Percentiles rank a stretch among this genome's conserved stretches.
Evolutionary conservation across 2,888 invertebrate genomes (phyloP).

Genomic region (Colletes collaris): DNA sequence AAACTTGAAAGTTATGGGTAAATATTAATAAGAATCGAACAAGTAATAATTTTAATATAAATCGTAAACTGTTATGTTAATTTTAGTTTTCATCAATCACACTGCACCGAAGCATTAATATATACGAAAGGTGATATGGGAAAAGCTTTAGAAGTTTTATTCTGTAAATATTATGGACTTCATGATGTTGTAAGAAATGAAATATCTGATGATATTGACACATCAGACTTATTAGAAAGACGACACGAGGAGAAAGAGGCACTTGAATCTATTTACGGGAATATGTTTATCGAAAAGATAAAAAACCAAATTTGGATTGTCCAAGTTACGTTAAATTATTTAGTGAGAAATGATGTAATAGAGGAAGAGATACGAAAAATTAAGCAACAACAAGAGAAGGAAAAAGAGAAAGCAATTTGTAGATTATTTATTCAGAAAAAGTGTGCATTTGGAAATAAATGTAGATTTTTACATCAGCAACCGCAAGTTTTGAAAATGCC

Average conservation of each 20-base stretch:
- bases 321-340: conserved; percentile 87
- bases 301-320: conserved; percentile 89
- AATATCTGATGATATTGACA: conserved; percentile 81
- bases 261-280: conserved; percentile 91
- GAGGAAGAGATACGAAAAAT: conserved; percentile 73
- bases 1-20: conserved; percentile 88
- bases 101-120: conserved; percentile 90
- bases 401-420: conserved; percentile 86
- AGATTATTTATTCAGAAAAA: conserved; percentile 86
- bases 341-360: conserved; percentile 85
- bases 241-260: conserved; percentile 89
- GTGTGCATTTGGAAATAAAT: conserved; percentile 90
- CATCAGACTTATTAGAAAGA: conserved; percentile 86
- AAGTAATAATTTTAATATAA: conserved; percentile 4
- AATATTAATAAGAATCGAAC: conserved; percentile 34
- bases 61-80: conserved; percentile 69
- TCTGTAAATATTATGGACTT: conserved; percentile 88
- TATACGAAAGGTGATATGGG: conserved; percentile 88
- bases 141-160: conserved; percentile 88
- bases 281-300: conserved; percentile 88
- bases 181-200: conserved; percentile 82
- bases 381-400: conserved; percentile 82
- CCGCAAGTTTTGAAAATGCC: conserved; percentile 81
- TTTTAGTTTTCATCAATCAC: conserved; percentile 89
- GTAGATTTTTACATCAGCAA: conserved; percentile 89